These are phyloP conservation scores for Drosophila funebris DNA, from an alignment of 1,140 invertebrate species.

Conservation along the genomic window DNA sequence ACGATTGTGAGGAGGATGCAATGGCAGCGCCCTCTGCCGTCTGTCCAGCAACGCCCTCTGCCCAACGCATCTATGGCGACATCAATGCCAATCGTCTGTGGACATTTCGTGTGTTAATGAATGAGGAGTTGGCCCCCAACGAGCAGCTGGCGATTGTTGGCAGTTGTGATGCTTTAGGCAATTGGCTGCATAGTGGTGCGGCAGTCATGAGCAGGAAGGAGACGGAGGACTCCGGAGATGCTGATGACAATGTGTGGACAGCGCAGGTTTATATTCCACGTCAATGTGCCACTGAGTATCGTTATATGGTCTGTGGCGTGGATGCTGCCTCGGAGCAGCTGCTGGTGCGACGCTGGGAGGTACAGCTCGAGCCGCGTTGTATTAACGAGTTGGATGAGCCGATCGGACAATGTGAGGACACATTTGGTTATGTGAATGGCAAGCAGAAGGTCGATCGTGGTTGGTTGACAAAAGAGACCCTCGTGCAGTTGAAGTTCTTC, in stretches of 20 bases:
- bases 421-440: constrained; percentile 86
- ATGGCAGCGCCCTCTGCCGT: constrained; percentile 40
- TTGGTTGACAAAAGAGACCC: constrained; percentile 94
- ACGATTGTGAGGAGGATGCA: constrained; percentile 52
- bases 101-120: constrained; percentile 82
- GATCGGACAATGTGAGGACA: constrained; percentile 80
- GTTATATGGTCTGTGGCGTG: constrained; percentile 90
- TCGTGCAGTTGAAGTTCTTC: constrained; percentile 94
- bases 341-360: constrained; percentile 93
- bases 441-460: constrained; percentile 89
- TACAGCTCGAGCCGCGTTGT: constrained; percentile 88
- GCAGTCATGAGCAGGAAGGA: constrained; percentile 82
- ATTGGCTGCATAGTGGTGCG: constrained; percentile 84
- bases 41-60: not conserved
- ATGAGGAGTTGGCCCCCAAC: constrained; percentile 57
- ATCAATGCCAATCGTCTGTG: constrained; percentile 83
- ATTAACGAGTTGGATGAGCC: constrained; percentile 80
- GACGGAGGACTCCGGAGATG: constrained; percentile 15
- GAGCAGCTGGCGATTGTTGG: constrained; percentile 85
- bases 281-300: constrained; percentile 88
- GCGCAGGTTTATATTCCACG: constrained; percentile 86
- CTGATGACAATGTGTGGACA: constrained; percentile 85
- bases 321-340: constrained; percentile 85
- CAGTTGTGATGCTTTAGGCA: constrained; percentile 84
- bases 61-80: constrained; percentile 50